These are phyloP conservation scores for Drosophila paulistorum DNA, from an alignment of 1,140 invertebrate genomes.

Conservation along the genomic window DNA sequence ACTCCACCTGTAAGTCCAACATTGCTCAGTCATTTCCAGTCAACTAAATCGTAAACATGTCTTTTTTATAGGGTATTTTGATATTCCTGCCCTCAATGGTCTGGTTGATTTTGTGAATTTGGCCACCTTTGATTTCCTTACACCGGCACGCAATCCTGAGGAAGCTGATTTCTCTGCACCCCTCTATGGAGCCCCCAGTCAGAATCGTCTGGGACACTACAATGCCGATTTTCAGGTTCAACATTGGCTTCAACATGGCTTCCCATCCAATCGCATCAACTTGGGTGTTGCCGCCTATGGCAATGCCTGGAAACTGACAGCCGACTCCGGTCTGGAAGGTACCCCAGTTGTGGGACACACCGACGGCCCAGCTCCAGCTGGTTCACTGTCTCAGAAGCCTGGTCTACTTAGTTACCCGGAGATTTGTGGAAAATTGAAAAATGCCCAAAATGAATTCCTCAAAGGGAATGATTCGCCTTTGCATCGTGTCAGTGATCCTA, in stretches of 20 bases:
- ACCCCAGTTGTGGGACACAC: constrained; percentile 88
- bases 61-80: constrained; percentile 88
- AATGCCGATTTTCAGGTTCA: constrained; percentile 87
- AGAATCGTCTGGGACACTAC: constrained; percentile 85
- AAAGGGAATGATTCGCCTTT: constrained; percentile 87
- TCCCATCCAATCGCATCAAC: constrained; percentile 89
- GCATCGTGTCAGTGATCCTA: constrained; percentile 88
- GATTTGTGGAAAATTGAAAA: constrained; percentile 89
- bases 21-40: background rate
- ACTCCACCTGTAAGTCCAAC: constrained; percentile 86
- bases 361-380: constrained; percentile 87
- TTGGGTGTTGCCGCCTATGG: constrained; percentile 93
- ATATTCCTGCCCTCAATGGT: constrained; percentile 88
- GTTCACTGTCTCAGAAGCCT: constrained; percentile 86
- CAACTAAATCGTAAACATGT: background rate
- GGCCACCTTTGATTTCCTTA: constrained; percentile 91
- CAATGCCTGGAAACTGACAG: constrained; percentile 91
- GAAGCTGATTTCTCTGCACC: constrained; percentile 90
- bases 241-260: constrained; percentile 87
- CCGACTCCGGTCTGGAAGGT: constrained; percentile 88
- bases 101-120: constrained; percentile 92
- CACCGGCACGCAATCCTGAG: constrained; percentile 88
- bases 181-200: constrained; percentile 87
- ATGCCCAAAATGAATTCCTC: constrained; percentile 84
- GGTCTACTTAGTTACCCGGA: constrained; percentile 93